Percentiles rank a stretch among this genome's conserved stretches.
These are phyloP conservation scores for Ageneiosus marmoratus DNA, from an alignment of 2,113 vertebrate genomes.

Conservation along the genomic window DNA sequence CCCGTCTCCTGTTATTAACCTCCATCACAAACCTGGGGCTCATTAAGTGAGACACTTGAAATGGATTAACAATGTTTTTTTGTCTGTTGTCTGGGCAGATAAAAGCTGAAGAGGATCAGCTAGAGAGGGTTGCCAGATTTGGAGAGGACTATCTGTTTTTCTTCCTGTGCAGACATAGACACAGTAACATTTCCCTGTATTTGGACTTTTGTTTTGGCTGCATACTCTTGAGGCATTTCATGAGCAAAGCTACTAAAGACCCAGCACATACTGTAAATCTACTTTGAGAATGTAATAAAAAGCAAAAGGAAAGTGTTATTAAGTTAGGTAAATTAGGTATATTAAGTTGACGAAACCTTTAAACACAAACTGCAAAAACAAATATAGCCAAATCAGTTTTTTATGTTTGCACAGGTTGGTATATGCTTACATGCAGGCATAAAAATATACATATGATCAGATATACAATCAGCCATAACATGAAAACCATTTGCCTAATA, in stretches of 20 bases:
- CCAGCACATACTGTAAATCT: not conserved
- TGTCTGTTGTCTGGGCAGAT: conserved; percentile 1
- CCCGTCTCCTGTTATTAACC: not conserved
- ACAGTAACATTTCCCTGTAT: not conserved
- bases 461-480: no score
- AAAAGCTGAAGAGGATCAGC: not conserved
- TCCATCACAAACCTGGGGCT: not conserved
- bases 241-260: not conserved
- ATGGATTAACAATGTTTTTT: not conserved
- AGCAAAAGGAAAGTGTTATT: not conserved
- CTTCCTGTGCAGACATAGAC: not conserved
- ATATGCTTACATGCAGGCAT: not conserved
- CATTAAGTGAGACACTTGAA: not conserved
- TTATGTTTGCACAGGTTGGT: not conserved
- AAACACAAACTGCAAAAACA: not conserved
- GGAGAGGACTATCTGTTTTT: not conserved
- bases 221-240: not conserved
- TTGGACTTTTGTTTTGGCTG: not conserved
- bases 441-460: no score
- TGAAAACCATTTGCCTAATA: no score
- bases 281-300: not conserved
- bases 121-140: not conserved
- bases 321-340: not conserved
- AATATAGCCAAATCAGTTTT: not conserved
- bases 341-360: no score